phyloP scores from a whole-genome alignment of 2,888 invertebrate genomes.

The Morinoia aosen region DNA sequence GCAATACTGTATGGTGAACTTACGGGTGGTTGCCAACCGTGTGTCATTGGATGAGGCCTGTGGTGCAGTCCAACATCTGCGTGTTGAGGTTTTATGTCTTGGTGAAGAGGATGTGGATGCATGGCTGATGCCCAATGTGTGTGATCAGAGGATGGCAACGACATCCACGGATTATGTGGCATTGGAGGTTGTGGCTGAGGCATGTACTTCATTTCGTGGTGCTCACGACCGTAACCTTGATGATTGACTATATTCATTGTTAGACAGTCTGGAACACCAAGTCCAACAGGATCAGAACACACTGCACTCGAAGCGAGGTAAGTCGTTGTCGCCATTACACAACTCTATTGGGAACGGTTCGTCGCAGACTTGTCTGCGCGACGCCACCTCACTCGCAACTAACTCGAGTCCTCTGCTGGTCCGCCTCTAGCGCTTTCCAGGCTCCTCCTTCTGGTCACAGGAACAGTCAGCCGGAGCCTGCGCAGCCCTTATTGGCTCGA shows the following conservation, averaged over 20 bases:
- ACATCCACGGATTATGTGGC: conserved; percentile 87
- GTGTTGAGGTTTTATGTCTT: conserved; percentile 73
- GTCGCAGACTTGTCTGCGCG: conserved; percentile 52
- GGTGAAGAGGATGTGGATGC: conserved; percentile 76
- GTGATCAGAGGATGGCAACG: conserved; percentile 73
- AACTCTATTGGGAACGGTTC: conserved; percentile 14
- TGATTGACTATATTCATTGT: conserved; percentile 68
- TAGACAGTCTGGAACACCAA: conserved; percentile 68
- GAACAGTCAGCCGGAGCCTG: background rate
- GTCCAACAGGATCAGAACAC: conserved; percentile 68
- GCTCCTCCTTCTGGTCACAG: conserved; percentile 28
- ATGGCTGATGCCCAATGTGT: conserved; percentile 80
- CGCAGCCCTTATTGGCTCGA: conserved; percentile 7
- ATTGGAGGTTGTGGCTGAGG: conserved; percentile 84
- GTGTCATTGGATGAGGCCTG: conserved; percentile 75
- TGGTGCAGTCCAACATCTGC: conserved; percentile 69
- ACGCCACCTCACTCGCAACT: conserved; percentile 51
- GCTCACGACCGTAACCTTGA: conserved; percentile 68
- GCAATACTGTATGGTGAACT: conserved; percentile 84
- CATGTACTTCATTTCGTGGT: conserved; percentile 93
- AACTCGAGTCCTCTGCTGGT: background rate
- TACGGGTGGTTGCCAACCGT: conserved; percentile 92
- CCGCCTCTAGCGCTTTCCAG: conserved; percentile 45
- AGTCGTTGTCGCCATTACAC: conserved; percentile 68
- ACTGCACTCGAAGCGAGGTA: conserved; percentile 68